phyloP scores from a whole-genome alignment of 2,888 invertebrate species.

The Hydrotaea diabolus region DNA sequence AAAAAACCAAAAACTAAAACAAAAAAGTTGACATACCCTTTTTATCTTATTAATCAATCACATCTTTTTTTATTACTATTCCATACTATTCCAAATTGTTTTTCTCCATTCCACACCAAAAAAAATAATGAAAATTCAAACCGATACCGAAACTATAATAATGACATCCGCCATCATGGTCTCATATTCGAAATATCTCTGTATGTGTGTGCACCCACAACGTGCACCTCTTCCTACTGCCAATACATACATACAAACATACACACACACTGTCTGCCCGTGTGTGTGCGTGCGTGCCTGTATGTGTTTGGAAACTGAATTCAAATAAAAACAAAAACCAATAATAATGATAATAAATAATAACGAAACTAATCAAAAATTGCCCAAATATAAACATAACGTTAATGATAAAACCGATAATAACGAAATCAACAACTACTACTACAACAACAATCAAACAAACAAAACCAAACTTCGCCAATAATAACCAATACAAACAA shows the following conservation, averaged over 20 bases:
- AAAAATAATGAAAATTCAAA: conserved; percentile 40
- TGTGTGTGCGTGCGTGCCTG: not conserved
- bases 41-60: conserved; percentile 67
- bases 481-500: not conserved
- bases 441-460: conserved; percentile 38
- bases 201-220: too few relatives aligned
- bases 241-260: not conserved
- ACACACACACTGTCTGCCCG: not conserved
- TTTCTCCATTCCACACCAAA: conserved; percentile 61
- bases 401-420: conserved; percentile 28
- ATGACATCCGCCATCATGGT: conserved; percentile 63
- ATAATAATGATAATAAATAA: not conserved
- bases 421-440: conserved; percentile 32
- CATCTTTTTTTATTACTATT: conserved; percentile 69
- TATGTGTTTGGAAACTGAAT: not conserved
- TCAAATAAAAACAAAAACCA: not conserved
- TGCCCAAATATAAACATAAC: conserved; percentile 10
- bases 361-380: conserved; percentile 25
- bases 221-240: not conserved
- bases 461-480: conserved; percentile 22
- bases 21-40: conserved; percentile 24
- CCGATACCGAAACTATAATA: conserved; percentile 31
- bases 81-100: conserved; percentile 69
- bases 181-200: conserved; percentile 47
- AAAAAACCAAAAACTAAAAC: conserved; percentile 21